A percentile compares a stretch with the other conserved stretches of the same genome.
phyloP scores from a whole-genome alignment of 2,797 vertebrate genomes.

The Notolepis coatsorum region DNA sequence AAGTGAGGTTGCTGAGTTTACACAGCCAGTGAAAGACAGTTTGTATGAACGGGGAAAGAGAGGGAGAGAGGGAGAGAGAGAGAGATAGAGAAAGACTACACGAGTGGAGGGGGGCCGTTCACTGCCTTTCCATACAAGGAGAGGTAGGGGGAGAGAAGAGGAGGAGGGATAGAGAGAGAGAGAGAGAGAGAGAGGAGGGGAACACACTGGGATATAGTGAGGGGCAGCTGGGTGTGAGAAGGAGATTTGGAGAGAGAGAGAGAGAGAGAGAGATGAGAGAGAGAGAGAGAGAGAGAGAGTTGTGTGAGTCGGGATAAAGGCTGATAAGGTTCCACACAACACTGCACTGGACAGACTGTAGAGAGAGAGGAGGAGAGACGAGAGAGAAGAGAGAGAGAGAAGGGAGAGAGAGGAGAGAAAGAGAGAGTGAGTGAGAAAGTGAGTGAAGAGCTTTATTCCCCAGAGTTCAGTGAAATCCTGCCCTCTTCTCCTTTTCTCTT shows the following conservation, averaged over 20 bases:
- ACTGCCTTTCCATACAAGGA: conserved; percentile 81
- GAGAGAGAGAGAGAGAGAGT: conserved; percentile 48
- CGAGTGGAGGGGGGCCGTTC: conserved; percentile 58
- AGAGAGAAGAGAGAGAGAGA: conserved; percentile 36
- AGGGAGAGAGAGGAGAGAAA: conserved; percentile 6
- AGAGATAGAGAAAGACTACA: conserved; percentile 39
- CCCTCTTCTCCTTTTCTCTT: conserved; percentile 54
- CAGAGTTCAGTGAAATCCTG: conserved; percentile 28
- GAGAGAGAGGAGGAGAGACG: conserved; percentile 30
- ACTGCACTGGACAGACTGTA: conserved; percentile 29
- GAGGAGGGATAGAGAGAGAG: conserved; percentile 38
- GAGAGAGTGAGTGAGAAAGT: conserved; percentile 15
- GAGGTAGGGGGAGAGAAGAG: conserved; percentile 65
- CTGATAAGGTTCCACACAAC: conserved; percentile 49
- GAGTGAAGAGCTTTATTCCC: conserved; percentile 42
- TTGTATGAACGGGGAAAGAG: not conserved
- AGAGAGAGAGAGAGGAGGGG: conserved; percentile 28
- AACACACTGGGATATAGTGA: conserved; percentile 5
- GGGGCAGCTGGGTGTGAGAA: not conserved
- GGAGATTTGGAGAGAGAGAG: conserved; percentile 32
- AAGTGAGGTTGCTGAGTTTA: conserved; percentile 59
- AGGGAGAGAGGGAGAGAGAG: conserved; percentile 29
- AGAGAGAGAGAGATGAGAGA: conserved; percentile 48
- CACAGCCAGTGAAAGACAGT: conserved; percentile 38
- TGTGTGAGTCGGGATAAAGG: conserved; percentile 45